Evolutionary conservation across 2,797 vertebrate species (phyloP), one percentile per base, ranked within the genome.

Genomic region (Capromys pilorides): DNA sequence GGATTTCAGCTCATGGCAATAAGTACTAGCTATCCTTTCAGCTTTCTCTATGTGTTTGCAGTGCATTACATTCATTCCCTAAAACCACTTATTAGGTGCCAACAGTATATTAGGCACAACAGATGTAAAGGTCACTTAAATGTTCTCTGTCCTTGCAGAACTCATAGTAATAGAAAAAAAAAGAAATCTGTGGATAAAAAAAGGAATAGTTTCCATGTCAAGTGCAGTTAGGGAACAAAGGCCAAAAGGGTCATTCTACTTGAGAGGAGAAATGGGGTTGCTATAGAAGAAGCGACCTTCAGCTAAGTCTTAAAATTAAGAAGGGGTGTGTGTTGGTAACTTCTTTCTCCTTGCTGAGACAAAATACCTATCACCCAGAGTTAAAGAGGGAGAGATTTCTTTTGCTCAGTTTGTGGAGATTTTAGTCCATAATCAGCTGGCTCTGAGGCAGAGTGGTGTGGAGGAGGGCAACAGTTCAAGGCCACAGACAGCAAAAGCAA

Each of bases 231-330:
- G 19, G 77, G 24, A 33, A 88, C 69, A 94, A 64, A 89, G 33
- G 80, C 24, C 59, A 77, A 18, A 10, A 28, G 45, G 19, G 49
- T 78, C 61, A 82, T 69, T 94, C 51, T 95, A 49, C 73, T 12
- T 18, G 45, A 94, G 62, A 93, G 83, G 73, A 95, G 28, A 64
- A 89, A 83, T 71, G 39, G 24, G 22, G 28, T 92, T 77, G 87
- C 41, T 54, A 33, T 4, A 77, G 84, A 61, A 86, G 84, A 94
- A 91, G 24, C 57, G 73, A 86, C 67, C 57, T 41, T 41, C 89
- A 39, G 71, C 83, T 78, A 91, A 88, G 61, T 92, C 94, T 94
- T 88, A 84, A 90, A 83, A 83, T 64, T 85, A 75, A 41, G 36
- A 69, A 39, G 36, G n/a, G 18, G n/a, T 86, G 24, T 61, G 21